phyloP scores from a whole-genome alignment of 2,113 vertebrate species.

The Cryptotis parvus region DNA sequence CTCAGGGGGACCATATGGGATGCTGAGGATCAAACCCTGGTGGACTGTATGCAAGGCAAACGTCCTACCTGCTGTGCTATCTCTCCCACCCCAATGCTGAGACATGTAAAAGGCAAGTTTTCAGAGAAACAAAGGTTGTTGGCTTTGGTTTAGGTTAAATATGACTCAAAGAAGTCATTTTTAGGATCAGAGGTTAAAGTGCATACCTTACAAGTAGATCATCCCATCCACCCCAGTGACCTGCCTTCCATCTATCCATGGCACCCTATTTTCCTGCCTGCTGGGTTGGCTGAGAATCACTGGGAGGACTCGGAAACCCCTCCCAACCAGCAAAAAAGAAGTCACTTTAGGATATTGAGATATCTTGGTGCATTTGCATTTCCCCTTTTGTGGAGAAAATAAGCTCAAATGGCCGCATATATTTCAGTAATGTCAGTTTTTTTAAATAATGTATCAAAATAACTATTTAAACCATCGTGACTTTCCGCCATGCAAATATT shows the following conservation, averaged over 20 bases:
- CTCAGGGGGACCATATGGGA: no score
- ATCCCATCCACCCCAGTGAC: no score
- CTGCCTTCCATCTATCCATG: no score
- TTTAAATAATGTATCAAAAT: not conserved
- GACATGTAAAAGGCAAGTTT: not conserved
- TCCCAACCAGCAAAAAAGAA: not conserved
- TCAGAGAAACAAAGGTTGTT: not conserved
- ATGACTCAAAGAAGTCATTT: conserved; percentile 2
- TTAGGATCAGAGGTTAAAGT: not conserved
- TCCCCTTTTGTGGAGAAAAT: not conserved
- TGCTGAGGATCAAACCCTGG: no score
- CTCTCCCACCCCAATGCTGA: no score
- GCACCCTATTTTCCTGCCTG: no score
- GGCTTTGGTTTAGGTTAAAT: not conserved
- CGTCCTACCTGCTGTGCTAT: no score
- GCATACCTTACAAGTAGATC: no score
- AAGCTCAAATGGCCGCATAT: not conserved
- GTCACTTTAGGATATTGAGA: not conserved
- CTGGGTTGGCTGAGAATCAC: no score
- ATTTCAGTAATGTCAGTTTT: not conserved
- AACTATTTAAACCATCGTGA: conserved; percentile 21
- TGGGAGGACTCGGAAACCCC: no score
- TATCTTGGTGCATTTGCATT: not conserved
- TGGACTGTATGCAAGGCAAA: no score
- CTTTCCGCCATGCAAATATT: not conserved